Conservation (phyloP, 2,888 invertebrate genomes). For the Meloe dianella region DNA sequence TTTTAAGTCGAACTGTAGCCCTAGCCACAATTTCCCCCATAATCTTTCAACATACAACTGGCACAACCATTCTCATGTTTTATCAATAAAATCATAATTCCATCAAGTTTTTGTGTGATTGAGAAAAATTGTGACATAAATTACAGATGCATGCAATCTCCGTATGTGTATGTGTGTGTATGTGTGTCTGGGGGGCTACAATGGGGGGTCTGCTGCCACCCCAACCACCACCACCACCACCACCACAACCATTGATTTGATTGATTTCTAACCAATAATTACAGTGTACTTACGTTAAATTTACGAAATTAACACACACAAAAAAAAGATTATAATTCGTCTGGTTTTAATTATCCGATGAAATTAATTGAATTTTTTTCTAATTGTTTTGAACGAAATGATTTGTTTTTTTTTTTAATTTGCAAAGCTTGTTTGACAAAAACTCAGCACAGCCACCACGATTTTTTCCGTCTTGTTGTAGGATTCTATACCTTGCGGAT, state of each 20-base stretch:
- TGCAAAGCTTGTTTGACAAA: not conserved
- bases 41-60: slow-evolving; percentile 45
- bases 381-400: slow-evolving; percentile 56
- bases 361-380: slow-evolving; percentile 49
- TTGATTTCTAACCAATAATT: slow-evolving; percentile 20
- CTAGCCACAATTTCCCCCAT: slow-evolving; percentile 58
- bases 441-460: slow-evolving; percentile 38
- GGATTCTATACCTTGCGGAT: slow-evolving; percentile 51
- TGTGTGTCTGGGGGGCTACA: too few species aligned
- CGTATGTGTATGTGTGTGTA: too few species aligned
- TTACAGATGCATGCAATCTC: not conserved
- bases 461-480: slow-evolving; percentile 54
- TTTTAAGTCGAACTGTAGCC: slow-evolving; percentile 55
- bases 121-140: slow-evolving; percentile 37
- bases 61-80: slow-evolving; percentile 55
- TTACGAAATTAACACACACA: too few species aligned
- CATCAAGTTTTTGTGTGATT: slow-evolving; percentile 17
- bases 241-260: not conserved
- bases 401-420: slow-evolving; percentile 43
- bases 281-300: slow-evolving; percentile 57
- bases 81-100: slow-evolving; percentile 55
- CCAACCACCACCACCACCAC: slow-evolving; percentile 1
- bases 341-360: slow-evolving; percentile 41
- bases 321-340: too few species aligned
- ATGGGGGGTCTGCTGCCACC: too few species aligned